These are phyloP conservation scores for Typhlichthys subterraneus DNA, from an alignment of 2,797 vertebrate genomes.

Conservation along the genomic window DNA sequence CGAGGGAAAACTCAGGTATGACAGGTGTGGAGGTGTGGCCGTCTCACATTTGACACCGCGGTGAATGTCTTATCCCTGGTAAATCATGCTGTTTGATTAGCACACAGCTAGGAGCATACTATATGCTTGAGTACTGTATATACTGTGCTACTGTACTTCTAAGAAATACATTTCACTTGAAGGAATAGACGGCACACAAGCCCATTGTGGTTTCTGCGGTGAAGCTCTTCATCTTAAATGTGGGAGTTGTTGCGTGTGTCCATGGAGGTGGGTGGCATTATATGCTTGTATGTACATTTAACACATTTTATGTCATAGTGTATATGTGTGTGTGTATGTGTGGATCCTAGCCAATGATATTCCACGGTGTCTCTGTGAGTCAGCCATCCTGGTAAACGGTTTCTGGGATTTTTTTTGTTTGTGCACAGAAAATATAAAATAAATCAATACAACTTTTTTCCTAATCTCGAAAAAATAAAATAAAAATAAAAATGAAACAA, in stretches of 20 bases:
- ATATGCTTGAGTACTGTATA: constrained; percentile 7
- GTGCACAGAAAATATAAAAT: constrained; percentile 84
- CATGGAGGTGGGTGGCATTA: not conserved
- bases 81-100: no score
- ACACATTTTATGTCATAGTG: not conserved
- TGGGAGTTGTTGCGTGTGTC: constrained; percentile 15
- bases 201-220: constrained; percentile 64
- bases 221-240: constrained; percentile 59
- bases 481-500: constrained; percentile 19
- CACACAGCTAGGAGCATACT: constrained; percentile 5
- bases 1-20: constrained; percentile 69
- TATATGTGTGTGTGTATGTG: constrained; percentile 11
- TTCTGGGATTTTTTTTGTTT: constrained; percentile 78
- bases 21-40: constrained; percentile 24
- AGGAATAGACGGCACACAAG: constrained; percentile 46
- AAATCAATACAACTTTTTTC: constrained; percentile 63
- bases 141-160: constrained; percentile 27
- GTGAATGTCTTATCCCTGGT: constrained; percentile 54
- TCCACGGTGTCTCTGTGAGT: constrained; percentile 65
- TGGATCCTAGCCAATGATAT: constrained; percentile 56
- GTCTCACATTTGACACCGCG: constrained; percentile 66
- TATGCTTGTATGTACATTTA: not conserved
- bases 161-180: constrained; percentile 27
- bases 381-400: constrained; percentile 78
- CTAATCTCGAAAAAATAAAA: constrained; percentile 60